These are phyloP conservation scores for Volucella zonaria DNA, from an alignment of 2,888 invertebrate species.

Conservation along the genomic window DNA sequence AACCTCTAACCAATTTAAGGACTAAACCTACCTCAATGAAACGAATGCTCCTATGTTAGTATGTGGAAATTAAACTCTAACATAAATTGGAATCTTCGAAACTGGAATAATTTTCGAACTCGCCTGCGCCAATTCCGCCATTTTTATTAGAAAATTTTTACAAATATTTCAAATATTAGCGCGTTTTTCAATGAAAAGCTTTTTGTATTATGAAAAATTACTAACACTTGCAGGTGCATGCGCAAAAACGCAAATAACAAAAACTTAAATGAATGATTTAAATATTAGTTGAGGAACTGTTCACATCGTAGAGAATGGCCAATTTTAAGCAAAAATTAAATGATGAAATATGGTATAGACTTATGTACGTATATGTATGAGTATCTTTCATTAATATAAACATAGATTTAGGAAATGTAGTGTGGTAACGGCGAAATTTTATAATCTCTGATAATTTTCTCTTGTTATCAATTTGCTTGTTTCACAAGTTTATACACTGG, in stretches of 20 bases:
- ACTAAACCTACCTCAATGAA: constrained; percentile 62
- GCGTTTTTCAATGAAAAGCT: constrained; percentile 57
- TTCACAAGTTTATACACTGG: too few species aligned
- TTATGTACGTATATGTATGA: too few species aligned
- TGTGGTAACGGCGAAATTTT: too few species aligned
- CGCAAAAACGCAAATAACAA: constrained; percentile 8
- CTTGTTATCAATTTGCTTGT: too few species aligned
- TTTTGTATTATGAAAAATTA: background rate
- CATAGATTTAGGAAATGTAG: too few species aligned
- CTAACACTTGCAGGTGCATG: constrained; percentile 32
- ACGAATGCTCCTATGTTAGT: constrained; percentile 7
- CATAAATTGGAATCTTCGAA: constrained; percentile 31
- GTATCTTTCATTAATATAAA: too few species aligned
- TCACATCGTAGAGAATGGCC: constrained; percentile 19
- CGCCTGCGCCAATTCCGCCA: constrained; percentile 31
- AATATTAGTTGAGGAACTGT: background rate
- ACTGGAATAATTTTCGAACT: constrained; percentile 3
- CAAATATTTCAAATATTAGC: constrained; percentile 4
- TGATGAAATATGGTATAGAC: background rate
- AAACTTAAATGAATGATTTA: background rate
- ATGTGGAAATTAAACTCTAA: constrained; percentile 21
- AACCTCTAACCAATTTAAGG: constrained; percentile 18
- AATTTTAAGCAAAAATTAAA: background rate
- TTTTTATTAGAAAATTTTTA: constrained; percentile 44
- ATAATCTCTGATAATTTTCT: too few species aligned